Percentiles rank a stretch among this genome's conserved stretches.
Evolutionary conservation across 2,797 vertebrate species (phyloP).

Genomic region (Percopsis omiscomaycus): DNA sequence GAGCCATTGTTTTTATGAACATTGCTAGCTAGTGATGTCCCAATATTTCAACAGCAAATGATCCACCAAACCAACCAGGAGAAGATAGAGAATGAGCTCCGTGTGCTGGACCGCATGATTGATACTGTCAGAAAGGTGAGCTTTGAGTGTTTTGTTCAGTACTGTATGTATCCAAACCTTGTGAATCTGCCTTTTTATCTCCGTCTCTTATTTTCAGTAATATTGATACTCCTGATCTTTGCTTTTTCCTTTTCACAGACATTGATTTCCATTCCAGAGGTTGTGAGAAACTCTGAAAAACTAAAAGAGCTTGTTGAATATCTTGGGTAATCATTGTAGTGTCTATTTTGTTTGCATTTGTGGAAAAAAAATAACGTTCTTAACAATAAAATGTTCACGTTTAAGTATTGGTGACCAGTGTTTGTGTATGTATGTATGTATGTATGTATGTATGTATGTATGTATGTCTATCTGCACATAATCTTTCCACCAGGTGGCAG

Average conservation of each 20-base stretch:
- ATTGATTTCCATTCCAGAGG: conserved; percentile 70
- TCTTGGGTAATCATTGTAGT: conserved; percentile 62
- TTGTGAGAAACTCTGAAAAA: conserved; percentile 63
- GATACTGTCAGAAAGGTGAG: conserved; percentile 76
- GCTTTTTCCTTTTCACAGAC: conserved; percentile 54
- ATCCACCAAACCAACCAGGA: conserved; percentile 76
- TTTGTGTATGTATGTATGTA: too few species aligned
- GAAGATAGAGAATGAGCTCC: conserved; percentile 77
- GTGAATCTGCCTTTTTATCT: neutral
- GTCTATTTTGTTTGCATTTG: conserved; percentile 34
- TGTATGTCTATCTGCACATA: too few species aligned
- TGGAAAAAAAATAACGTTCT: neutral
- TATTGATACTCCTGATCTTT: neutral
- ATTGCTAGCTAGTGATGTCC: neutral
- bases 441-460: too few species aligned
- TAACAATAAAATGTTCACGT: neutral
- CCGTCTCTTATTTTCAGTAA: neutral
- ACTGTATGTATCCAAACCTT: neutral
- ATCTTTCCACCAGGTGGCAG: conserved; percentile 6
- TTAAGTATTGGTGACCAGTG: neutral
- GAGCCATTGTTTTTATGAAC: neutral
- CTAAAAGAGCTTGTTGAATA: conserved; percentile 72
- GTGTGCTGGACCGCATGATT: conserved; percentile 73
- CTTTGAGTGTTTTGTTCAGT: neutral
- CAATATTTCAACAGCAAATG: conserved; percentile 66